Evolutionary conservation across 2,797 vertebrate species (phyloP).

Genomic region (Cossypha dichroa): DNA sequence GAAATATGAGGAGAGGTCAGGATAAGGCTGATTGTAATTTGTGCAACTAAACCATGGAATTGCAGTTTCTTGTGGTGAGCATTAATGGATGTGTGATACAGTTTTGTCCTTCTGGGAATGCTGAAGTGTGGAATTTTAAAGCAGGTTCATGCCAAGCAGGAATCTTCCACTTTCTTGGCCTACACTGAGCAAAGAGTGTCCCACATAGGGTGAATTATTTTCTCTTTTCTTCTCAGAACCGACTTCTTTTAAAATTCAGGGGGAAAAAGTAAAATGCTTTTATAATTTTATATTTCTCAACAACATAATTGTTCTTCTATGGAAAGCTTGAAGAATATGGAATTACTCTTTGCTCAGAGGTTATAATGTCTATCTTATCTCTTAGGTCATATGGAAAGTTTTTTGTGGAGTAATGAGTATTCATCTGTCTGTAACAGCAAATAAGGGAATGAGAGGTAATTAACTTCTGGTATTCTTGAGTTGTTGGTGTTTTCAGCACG

Average conservation of each 20-base stretch:
- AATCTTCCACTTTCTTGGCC: neutral
- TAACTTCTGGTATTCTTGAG: neutral
- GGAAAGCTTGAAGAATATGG: neutral
- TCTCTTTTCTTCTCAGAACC: neutral
- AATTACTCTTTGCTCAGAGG: neutral
- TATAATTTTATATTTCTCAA: neutral
- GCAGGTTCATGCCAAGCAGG: neutral
- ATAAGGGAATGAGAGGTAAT: neutral
- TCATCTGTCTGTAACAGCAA: neutral
- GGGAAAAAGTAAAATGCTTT: neutral
- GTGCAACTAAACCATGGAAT: neutral
- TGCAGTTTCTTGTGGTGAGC: neutral
- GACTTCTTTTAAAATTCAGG: neutral
- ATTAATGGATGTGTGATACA: fast-evolving
- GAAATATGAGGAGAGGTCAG: neutral
- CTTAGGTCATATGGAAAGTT: neutral
- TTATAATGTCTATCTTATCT: neutral
- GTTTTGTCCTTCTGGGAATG: neutral
- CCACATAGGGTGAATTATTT: neutral
- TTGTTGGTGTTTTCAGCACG: neutral
- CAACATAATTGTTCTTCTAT: neutral
- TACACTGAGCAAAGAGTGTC: neutral
- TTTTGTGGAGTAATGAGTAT: neutral
- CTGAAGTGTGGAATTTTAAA: neutral
- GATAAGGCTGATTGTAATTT: neutral